Evolutionary conservation across 2,113 vertebrate genomes (phyloP).

Genomic region (Spilogale gracilis): DNA sequence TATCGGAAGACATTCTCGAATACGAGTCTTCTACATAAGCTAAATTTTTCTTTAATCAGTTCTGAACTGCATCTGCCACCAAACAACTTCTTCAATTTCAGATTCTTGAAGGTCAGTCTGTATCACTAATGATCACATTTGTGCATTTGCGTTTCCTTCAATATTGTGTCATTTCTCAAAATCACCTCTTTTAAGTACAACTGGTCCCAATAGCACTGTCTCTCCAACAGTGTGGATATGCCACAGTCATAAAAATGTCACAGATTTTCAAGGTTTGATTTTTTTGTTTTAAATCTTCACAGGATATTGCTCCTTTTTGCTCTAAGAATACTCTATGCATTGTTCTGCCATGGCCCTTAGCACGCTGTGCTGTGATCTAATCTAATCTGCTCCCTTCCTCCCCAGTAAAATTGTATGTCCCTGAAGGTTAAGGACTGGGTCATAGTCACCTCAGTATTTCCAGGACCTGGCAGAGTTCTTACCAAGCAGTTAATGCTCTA

Average conservation of each 20-base stretch:
- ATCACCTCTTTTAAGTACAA: neutral
- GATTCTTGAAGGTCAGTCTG: neutral
- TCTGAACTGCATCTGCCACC: neutral
- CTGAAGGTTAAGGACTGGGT: neutral
- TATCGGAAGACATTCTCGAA: neutral
- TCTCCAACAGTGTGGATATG: neutral
- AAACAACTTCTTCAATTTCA: neutral
- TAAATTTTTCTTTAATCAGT: slow-evolving; percentile 7
- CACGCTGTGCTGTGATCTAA: neutral
- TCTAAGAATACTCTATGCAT: neutral
- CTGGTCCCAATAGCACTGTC: neutral
- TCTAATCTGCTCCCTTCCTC: neutral
- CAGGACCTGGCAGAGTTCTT: neutral
- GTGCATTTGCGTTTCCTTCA: neutral
- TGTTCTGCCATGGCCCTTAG: neutral
- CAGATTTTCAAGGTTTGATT: neutral
- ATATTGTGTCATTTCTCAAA: slow-evolving; percentile 9
- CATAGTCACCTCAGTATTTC: neutral
- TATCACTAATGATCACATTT: neutral
- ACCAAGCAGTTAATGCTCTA: neutral
- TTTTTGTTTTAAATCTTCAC: neutral
- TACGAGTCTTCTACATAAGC: neutral
- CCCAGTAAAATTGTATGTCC: neutral
- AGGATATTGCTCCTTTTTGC: neutral
- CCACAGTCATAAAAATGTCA: neutral